Evolutionary conservation across 1,140 invertebrate species (phyloP).

Genomic region (Lysiphlebus fabarum): DNA sequence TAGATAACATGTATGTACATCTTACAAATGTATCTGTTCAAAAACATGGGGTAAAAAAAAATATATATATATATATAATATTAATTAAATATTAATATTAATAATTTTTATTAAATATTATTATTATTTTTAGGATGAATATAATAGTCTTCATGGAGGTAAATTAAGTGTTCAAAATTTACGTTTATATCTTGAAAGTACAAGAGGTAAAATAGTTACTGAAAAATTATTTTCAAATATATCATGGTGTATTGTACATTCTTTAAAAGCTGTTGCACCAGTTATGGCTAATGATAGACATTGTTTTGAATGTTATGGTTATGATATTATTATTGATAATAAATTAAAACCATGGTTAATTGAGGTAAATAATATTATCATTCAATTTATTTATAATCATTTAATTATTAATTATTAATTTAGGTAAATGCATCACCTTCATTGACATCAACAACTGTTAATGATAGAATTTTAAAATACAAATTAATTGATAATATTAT

Average conservation of each 20-base stretch:
- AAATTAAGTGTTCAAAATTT: conserved; percentile 93
- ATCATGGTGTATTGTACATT: conserved; percentile 86
- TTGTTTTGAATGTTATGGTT: conserved; percentile 82
- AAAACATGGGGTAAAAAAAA: conserved; percentile 71
- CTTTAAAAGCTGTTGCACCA: conserved; percentile 73
- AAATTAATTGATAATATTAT: conserved; percentile 94
- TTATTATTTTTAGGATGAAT: conserved; percentile 70
- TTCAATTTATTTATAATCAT: too few relatives aligned
- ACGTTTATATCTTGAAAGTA: conserved; percentile 85
- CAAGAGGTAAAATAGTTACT: conserved; percentile 81
- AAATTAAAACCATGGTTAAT: conserved; percentile 83
- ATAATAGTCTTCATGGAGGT: conserved; percentile 90
- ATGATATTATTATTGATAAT: conserved; percentile 86
- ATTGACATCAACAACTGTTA: conserved; percentile 89
- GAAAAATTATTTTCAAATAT: conserved; percentile 81
- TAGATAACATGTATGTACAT: conserved; percentile 85
- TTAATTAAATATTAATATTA: conserved; percentile 16
- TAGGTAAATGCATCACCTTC: conserved; percentile 93
- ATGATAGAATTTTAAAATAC: conserved; percentile 93
- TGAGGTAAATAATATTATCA: conserved; percentile 56
- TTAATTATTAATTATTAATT: conserved; percentile 29
- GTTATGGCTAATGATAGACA: conserved; percentile 74
- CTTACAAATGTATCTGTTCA: conserved; percentile 87
- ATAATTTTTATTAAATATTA: conserved; percentile 12
- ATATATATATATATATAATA: not conserved